Base-by-base conservation (phyloP, 2,888 invertebrate genomes). In the Dromius quadrimaculatus region DNA sequence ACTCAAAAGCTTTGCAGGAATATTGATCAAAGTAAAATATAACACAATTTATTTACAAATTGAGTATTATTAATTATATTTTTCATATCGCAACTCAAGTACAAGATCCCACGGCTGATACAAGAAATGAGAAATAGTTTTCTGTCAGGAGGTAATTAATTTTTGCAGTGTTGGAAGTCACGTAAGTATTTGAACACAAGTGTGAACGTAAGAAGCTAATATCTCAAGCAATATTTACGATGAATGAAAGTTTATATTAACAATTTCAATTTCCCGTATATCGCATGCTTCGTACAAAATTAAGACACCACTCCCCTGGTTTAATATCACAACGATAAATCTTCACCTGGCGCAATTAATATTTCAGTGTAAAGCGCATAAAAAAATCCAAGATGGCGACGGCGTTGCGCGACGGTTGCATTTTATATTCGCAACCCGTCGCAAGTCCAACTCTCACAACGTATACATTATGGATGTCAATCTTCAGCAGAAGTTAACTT, bases 401-500 rank as follows among this genome's bases (percentile, higher is more conserved):
- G 20, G n/a, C 23, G 47, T 41, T 41, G 41, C 41, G 13, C n/a
- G 20, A 15, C 50, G 23, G 57, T 57, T 57, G 57, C 57, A 57
- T 57, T 57, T 57, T 57, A 57, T 57, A 57, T 57, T 57, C 34
- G 32, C 28, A 32, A 17, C 57, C n/a, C 50, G 23, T 34, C 32
- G 57, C 23, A 23, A 19, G 41, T 41, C 41, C 41, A 22, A 41
- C 41, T 62, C 41, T 59, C 57, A 17, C 34, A 59, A 36, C 36
- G 59, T 62, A 41, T 62, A 41, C 41, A 62, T 62, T 62, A 62
- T 62, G 62, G 41, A 62, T 62, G 62, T 62, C 62, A 62, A 62
- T 62, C 62, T 62, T 62, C 41, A 62, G 38, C 62, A 62, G 41
- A 62, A 62, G 62, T 62, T 62, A 62, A 62, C 62, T 62, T 62